Evolutionary conservation across 2,797 vertebrate genomes (phyloP).

Genomic region (Anomalospiza imberbis): DNA sequence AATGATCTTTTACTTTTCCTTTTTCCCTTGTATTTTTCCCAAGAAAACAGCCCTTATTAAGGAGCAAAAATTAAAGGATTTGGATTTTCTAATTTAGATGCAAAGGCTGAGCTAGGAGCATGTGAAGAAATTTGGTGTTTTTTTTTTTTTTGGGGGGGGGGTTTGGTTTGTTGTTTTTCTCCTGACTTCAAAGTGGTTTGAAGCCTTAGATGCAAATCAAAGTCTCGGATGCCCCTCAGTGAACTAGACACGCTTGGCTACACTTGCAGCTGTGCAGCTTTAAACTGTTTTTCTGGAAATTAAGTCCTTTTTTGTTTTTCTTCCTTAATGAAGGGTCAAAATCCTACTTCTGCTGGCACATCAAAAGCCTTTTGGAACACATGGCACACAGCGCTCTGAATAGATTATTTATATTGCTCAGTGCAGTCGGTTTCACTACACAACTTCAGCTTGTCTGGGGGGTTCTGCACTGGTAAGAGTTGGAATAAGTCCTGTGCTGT

Average conservation of each 20-base stretch:
- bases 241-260: neutral
- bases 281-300: neutral
- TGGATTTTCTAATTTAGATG: neutral
- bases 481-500: neutral
- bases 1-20: neutral
- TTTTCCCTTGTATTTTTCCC: neutral
- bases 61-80: neutral
- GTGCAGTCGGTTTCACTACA: neutral
- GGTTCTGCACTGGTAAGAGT: neutral
- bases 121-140: neutral
- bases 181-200: constrained; percentile 1
- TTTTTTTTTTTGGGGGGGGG: rapidly evolving
- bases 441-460: neutral
- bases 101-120: neutral
- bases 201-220: constrained; percentile 10
- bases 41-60: neutral
- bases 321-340: constrained; percentile 22
- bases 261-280: neutral
- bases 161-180: neutral
- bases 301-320: neutral
- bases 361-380: neutral
- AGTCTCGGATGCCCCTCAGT: neutral
- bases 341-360: neutral
- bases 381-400: neutral
- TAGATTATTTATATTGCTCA: neutral